Percentiles rank a stretch among this genome's conserved stretches.
Evolutionary conservation across 2,888 invertebrate species (phyloP).

Genomic region (Ochropacha duplaris): DNA sequence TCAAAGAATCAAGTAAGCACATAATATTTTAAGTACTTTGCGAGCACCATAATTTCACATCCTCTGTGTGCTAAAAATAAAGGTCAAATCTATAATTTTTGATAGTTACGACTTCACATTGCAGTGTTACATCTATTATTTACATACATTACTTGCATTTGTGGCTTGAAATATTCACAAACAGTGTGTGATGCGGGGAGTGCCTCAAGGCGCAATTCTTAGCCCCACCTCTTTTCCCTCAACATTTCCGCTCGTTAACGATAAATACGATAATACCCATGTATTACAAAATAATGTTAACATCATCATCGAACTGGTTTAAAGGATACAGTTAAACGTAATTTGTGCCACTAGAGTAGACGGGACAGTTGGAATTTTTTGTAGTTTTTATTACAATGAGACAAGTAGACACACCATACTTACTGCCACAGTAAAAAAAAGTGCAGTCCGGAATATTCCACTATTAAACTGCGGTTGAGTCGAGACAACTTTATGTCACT

Average conservation of each 20-base stretch:
- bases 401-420: slow-evolving; percentile 24
- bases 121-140: slow-evolving; percentile 26
- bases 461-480: slow-evolving; percentile 21
- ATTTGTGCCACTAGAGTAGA: slow-evolving; percentile 62
- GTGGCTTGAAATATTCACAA: slow-evolving; percentile 37
- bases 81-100: slow-evolving; percentile 21
- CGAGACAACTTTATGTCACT: slow-evolving; percentile 35
- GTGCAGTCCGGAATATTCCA: slow-evolving; percentile 52
- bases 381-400: slow-evolving; percentile 27
- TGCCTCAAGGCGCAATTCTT: slow-evolving; percentile 57
- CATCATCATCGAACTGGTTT: slow-evolving; percentile 60
- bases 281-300: slow-evolving; percentile 69
- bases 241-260: slow-evolving; percentile 68
- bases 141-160: slow-evolving; percentile 29
- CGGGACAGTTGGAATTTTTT: slow-evolving; percentile 37
- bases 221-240: slow-evolving; percentile 56
- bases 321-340: slow-evolving; percentile 63
- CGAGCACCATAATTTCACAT: slow-evolving; percentile 6
- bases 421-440: slow-evolving; percentile 34
- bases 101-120: slow-evolving; percentile 27
- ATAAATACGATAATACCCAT: slow-evolving; percentile 66
- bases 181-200: slow-evolving; percentile 44
- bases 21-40: slow-evolving; percentile 10
- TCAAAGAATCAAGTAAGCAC: slow-evolving; percentile 93
- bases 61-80: slow-evolving; percentile 7